Percentiles rank a stretch among this genome's conserved stretches.
Evolutionary conservation across 2,888 invertebrate genomes (phyloP).

Genomic region (Epirrhoe tristata): DNA sequence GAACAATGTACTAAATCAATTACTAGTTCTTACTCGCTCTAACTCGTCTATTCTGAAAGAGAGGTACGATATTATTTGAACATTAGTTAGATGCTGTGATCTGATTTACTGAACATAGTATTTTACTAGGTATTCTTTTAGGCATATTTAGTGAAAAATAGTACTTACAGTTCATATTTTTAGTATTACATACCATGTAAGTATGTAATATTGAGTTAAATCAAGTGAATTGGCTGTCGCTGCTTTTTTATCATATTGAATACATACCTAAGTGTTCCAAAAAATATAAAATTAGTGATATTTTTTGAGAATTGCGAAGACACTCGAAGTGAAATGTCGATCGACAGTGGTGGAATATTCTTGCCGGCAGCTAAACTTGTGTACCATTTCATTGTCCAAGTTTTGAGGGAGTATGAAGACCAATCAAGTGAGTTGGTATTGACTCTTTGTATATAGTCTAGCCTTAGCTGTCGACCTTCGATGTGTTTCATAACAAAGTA

Average conservation of each 20-base stretch:
- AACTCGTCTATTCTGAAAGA: slow-evolving; percentile 13
- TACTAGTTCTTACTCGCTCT: slow-evolving; percentile 7
- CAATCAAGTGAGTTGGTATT: slow-evolving; percentile 57
- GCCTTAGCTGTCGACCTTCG: too few species aligned
- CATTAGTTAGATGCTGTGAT: slow-evolving; percentile 11
- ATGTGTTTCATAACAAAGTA: too few species aligned
- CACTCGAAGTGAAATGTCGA: slow-evolving; percentile 56
- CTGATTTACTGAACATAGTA: neutral
- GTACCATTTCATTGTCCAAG: slow-evolving; percentile 59
- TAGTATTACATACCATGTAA: too few species aligned
- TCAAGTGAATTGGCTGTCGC: too few species aligned
- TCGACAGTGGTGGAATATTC: slow-evolving; percentile 67
- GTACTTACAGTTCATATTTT: too few species aligned
- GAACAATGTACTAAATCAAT: slow-evolving; percentile 2
- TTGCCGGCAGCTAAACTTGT: slow-evolving; percentile 60
- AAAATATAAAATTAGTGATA: neutral
- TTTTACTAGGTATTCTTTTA: neutral
- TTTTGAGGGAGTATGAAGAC: slow-evolving; percentile 63
- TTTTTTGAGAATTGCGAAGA: neutral
- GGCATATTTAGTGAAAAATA: neutral
- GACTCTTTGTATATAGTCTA: too few species aligned
- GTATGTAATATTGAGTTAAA: too few species aligned
- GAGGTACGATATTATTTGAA: slow-evolving; percentile 5
- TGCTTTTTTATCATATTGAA: too few species aligned
- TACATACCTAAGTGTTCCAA: neutral